Evolutionary conservation across 2,797 vertebrate genomes (phyloP), one percentile per base, ranked within the genome.

Genomic region (Mormyrops attenuatus): DNA sequence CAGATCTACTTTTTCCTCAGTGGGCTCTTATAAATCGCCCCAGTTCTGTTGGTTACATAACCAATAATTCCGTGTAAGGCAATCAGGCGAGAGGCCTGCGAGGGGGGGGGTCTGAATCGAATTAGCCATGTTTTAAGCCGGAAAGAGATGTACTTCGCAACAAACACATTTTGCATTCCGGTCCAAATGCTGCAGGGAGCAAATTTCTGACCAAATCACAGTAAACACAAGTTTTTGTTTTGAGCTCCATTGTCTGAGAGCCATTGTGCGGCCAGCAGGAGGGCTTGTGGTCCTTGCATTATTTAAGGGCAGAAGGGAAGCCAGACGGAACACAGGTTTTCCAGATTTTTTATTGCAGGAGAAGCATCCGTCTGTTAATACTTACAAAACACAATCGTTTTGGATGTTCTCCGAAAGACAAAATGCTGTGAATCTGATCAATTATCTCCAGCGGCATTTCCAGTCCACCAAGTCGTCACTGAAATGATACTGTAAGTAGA

Each of bases 21-120:
- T n/a, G 50, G 87, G 22, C 87, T 88, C 57, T 60, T 52, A 30
- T 52, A 86, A 53, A 87, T 87, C 30, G 20, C 30, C 52, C 85
- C 20, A 60, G 85, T 41, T 44, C 85, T 26, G 53, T 38, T 87
- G 52, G 17, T 87, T 57, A 57, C 52, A 87, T 20, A 57, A 53
- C 50, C 82, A 85, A 41, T 57, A 87, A 52, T 47, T 85, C n/a
- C 4, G 22, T 22, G 34, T 60, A 87, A 87, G 13, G 11, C 53
- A 60, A 57, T 41, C n/a, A 60, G 26, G 20, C 13, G 13, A 60
- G 26, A 85, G 82, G 13, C n/a, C 17, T 26, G 82, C 9, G 82
- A 11, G 26, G 26, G 26, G 26, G 41, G 73, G 38, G 34, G 20
- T 47, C 88, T 84, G 73, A 26, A 44, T 15, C 5, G 5, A 17